Evolutionary conservation across 1,140 invertebrate species (phyloP).

Genomic region (Drosophila bipectinata): DNA sequence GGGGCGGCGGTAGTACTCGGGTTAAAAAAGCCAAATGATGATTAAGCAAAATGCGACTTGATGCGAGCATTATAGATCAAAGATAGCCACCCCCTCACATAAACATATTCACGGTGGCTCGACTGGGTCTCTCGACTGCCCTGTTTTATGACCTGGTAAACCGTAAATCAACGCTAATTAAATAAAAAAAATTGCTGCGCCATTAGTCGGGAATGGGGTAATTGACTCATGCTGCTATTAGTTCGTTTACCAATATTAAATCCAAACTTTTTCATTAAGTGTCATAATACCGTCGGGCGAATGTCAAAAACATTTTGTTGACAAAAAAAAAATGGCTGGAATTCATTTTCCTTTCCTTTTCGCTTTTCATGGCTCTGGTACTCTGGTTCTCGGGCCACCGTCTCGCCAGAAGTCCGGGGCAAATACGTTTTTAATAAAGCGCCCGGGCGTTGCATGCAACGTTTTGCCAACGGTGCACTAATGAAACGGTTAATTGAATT

Average conservation of each 20-base stretch:
- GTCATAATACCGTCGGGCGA: constrained; percentile 44
- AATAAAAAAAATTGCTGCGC: constrained; percentile 61
- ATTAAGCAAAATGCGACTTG: constrained; percentile 53
- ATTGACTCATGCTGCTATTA: constrained; percentile 42
- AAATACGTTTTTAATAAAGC: constrained; percentile 66
- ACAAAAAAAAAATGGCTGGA: constrained; percentile 2
- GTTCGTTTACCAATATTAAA: constrained; percentile 56
- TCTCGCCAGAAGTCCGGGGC: constrained; percentile 30
- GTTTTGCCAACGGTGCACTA: constrained; percentile 30
- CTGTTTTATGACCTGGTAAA: constrained; percentile 41
- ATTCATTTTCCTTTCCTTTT: constrained; percentile 1
- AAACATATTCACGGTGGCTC: constrained; percentile 37
- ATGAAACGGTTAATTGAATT: constrained; percentile 59
- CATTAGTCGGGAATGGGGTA: constrained; percentile 22
- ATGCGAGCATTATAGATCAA: constrained; percentile 54
- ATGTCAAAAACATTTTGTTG: constrained; percentile 49
- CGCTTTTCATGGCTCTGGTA: not conserved
- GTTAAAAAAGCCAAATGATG: constrained; percentile 39
- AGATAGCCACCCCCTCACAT: constrained; percentile 15
- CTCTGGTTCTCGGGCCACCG: not conserved
- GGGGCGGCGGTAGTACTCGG: not conserved
- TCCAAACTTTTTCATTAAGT: constrained; percentile 56
- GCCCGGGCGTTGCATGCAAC: constrained; percentile 29
- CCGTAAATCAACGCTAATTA: constrained; percentile 72
- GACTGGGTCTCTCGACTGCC: constrained; percentile 12